Base-by-base conservation (phyloP, 2,888 invertebrate species). In the Amblyjoppa fuscipennis region DNA sequence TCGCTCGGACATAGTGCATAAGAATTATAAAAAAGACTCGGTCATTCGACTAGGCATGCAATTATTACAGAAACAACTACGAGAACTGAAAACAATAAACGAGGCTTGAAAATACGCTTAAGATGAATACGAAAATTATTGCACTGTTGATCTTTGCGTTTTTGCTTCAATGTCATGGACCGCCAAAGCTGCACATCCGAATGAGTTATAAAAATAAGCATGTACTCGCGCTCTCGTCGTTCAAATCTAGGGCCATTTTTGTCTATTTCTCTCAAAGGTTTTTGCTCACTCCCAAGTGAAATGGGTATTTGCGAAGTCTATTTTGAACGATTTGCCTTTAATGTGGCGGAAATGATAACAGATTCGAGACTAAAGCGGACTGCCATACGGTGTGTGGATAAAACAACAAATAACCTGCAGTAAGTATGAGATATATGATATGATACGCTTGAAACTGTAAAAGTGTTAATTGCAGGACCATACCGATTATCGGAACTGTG, bases 301-400 rank as follows among this genome's bases (percentile, higher is more conserved):
- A 5, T 45, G 28, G 79, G 70, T 9, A 0, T 7, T 11, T 51
- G 70, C 69, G 20, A 6, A 51, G 38, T 5, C 16, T 4, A 51
- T 20, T 1, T 81, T 75, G 16, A 25, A 41, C 74, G 76, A 41
- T 87, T 74, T 49, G 79, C 28, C 6, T 88, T 79, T 25, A 64
- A 85, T 89, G 89, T 51, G 0, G 0, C 0, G 84, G 76, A 56
- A 89, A 86, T 28, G 0, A 3, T 0, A 89, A 89, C 51, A 85
- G 64, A 34, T 88, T 87, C 66, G 0, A 2, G 0, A 41, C 3
- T 5, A 1, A 51, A 4, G 31, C 56, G 0, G 0, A n/a, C 0
- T 88, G 88, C 31, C 1, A 28, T 0, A 0, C 31, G 1, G 7
- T 16, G 13, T 88, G 87, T 20, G 11, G 91, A 89, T 86, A 11